phyloP scores from a whole-genome alignment of 2,113 vertebrate genomes.

The Erinaceus europaeus region DNA sequence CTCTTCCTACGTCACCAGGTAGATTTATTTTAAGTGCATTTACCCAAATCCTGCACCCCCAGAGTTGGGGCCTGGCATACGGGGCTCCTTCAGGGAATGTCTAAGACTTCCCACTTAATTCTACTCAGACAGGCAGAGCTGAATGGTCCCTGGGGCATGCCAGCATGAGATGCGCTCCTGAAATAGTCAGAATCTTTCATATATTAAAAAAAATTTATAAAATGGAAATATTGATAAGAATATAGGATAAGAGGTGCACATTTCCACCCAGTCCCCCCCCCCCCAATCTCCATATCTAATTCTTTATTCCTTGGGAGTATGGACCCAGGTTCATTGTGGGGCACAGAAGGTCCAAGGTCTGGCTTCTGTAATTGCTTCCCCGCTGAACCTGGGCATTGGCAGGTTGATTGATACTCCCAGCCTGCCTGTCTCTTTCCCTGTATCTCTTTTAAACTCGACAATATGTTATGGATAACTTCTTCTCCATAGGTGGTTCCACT shows the following conservation, averaged over 20 bases:
- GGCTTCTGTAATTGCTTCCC: too few species aligned
- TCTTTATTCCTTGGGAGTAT: too few species aligned
- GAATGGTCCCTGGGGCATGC: not conserved
- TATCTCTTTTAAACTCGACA: not conserved
- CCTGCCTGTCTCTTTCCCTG: too few species aligned
- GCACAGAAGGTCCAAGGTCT: too few species aligned
- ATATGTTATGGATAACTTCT: slow-evolving; percentile 45
- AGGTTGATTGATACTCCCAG: too few species aligned
- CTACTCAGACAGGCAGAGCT: not conserved
- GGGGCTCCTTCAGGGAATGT: not conserved
- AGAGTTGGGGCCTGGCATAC: not conserved
- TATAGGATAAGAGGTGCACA: too few species aligned
- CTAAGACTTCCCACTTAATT: not conserved
- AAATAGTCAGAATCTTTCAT: not conserved
- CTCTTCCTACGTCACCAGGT: not conserved
- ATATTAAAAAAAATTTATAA: too few species aligned
- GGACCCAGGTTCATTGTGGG: too few species aligned
- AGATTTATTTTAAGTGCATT: not conserved
- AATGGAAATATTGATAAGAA: too few species aligned
- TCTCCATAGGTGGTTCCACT: slow-evolving; percentile 71
- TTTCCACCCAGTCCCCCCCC: too few species aligned
- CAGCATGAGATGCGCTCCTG: not conserved
- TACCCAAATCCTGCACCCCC: fast-evolving
- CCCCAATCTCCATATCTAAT: too few species aligned
- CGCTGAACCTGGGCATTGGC: too few species aligned